Evolutionary conservation across 2,888 invertebrate genomes (phyloP).

Genomic region (Pollenia angustigena): DNA sequence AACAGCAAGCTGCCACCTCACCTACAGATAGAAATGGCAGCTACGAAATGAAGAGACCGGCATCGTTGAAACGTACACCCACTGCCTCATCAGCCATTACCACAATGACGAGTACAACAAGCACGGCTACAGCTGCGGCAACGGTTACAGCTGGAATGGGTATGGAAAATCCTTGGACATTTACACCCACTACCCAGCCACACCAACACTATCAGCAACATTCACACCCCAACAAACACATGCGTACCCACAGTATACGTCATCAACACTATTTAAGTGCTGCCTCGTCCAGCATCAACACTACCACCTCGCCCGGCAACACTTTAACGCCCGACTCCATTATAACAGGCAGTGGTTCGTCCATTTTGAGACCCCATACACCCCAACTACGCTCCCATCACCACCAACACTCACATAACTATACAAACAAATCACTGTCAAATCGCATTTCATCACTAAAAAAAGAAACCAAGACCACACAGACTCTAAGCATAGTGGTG

Average conservation of each 20-base stretch:
- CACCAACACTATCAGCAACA: slow-evolving; percentile 76
- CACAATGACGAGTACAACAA: slow-evolving; percentile 77
- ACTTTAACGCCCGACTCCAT: slow-evolving; percentile 41
- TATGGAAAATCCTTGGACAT: slow-evolving; percentile 68
- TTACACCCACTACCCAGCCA: slow-evolving; percentile 54
- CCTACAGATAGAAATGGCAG: slow-evolving; percentile 78
- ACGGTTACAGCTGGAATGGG: slow-evolving; percentile 55
- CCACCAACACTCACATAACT: slow-evolving; percentile 75
- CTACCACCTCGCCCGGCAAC: slow-evolving; percentile 6
- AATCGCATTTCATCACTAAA: slow-evolving; percentile 88
- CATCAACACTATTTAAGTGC: slow-evolving; percentile 76
- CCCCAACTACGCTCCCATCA: slow-evolving; percentile 64
- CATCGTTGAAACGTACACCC: slow-evolving; percentile 80
- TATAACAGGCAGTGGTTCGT: slow-evolving; percentile 52
- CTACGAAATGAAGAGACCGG: slow-evolving; percentile 81
- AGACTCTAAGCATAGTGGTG: slow-evolving; percentile 93
- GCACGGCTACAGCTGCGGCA: slow-evolving; percentile 45
- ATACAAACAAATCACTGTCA: slow-evolving; percentile 82
- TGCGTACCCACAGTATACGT: slow-evolving; percentile 72
- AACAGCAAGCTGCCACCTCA: slow-evolving; percentile 46
- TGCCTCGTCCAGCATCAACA: slow-evolving; percentile 21
- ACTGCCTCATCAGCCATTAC: slow-evolving; percentile 79
- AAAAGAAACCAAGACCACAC: slow-evolving; percentile 94
- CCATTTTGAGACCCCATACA: slow-evolving; percentile 61
- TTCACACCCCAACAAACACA: slow-evolving; percentile 73